These are phyloP conservation scores for Cervus canadensis DNA, from an alignment of 2,113 vertebrate species.

Conservation along the genomic window DNA sequence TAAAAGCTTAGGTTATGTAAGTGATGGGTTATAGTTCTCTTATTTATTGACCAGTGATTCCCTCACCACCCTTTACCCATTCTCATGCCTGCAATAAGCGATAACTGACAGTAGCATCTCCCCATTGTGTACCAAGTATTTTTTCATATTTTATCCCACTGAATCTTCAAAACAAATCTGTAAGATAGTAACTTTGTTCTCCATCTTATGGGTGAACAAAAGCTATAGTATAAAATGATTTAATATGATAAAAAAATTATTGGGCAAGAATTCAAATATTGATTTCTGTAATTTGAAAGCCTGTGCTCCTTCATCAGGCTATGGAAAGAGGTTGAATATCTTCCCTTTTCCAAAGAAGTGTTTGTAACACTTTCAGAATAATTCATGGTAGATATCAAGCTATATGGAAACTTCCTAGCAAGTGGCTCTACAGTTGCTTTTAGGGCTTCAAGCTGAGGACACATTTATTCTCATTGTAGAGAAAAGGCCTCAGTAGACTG, in stretches of 20 bases:
- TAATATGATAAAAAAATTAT: background rate
- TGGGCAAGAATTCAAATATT: background rate
- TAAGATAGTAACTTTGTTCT: background rate
- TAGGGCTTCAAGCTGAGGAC: background rate
- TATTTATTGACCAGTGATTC: background rate
- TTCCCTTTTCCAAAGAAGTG: background rate
- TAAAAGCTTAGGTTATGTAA: background rate
- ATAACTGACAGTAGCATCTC: background rate
- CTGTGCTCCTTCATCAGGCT: background rate
- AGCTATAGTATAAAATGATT: background rate
- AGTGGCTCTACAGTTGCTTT: background rate
- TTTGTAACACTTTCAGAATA: background rate
- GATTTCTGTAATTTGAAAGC: conserved; percentile 7
- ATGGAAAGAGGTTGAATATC: background rate
- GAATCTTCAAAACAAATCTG: background rate
- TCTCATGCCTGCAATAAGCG: background rate
- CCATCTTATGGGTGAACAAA: background rate
- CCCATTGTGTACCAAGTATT: background rate
- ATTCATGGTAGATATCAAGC: background rate
- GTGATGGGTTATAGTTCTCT: background rate
- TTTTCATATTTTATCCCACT: background rate
- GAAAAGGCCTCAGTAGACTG: background rate
- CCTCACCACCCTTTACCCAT: background rate
- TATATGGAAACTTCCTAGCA: background rate
- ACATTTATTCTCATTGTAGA: background rate